phyloP scores from a whole-genome alignment of 2,797 vertebrate species.

The Paratrypauchen microcephalus region DNA sequence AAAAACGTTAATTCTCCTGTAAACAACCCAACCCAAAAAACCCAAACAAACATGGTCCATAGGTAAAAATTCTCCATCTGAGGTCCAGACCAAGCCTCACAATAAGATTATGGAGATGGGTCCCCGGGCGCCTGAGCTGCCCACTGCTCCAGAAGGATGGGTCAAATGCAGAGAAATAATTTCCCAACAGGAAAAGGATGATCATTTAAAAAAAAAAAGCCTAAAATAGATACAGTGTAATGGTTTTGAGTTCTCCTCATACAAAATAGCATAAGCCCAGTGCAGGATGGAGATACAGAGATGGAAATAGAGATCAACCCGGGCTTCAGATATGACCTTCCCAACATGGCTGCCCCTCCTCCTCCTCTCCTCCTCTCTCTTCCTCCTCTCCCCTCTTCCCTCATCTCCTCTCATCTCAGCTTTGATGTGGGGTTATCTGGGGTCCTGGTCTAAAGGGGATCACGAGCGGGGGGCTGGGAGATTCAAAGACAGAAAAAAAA shows the following conservation, averaged over 20 bases:
- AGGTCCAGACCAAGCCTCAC: no score
- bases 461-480: conserved; percentile 28
- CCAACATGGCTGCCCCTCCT: conserved; percentile 23
- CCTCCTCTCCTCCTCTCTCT: conserved; percentile 25
- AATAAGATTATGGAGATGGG: no score
- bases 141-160: no score
- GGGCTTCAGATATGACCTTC: conserved; percentile 38
- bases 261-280: background rate
- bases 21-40: no score
- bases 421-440: conserved; percentile 72
- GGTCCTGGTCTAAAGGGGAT: conserved; percentile 49
- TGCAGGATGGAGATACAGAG: conserved; percentile 22
- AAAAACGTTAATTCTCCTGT: no score
- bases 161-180: no score
- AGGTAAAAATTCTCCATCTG: no score
- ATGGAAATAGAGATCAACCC: conserved; percentile 32
- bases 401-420: conserved; percentile 52
- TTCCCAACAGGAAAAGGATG: no score
- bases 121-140: no score
- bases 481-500: conserved; percentile 16
- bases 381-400: no score
- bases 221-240: background rate
- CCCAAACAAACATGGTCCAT: no score
- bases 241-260: background rate
- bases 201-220: no score